Base-by-base conservation (phyloP, 2,113 vertebrate species). In the Cariama cristata region DNA sequence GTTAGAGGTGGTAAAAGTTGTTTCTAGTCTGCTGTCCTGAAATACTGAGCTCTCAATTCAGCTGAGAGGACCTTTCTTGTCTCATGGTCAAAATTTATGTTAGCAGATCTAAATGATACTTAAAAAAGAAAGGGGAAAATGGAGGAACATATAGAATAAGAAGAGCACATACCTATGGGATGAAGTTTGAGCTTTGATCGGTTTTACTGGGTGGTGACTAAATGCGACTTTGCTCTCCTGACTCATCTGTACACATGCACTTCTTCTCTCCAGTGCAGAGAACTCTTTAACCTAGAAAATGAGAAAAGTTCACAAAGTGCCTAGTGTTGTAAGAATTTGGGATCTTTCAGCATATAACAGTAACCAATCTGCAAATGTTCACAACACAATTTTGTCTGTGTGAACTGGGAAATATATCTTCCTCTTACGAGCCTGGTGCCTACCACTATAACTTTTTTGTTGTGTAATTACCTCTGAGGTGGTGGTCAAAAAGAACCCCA, bases 181-280 rank as follows among this genome's bases (percentile, higher is more conserved):
- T 88, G 40, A 68, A 81, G 21, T 64, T 33, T 71, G 44, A 47
- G 13, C 7, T 77, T 79, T 49, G 12, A 64, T 38, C 14, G 30
- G 5, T 49, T 84, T 71, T 6, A 3, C 20, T 62, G 13, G 0
- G 0, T 59, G n/a, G 14, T 82, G 32, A 19, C 19, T 52, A 94
- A 30, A 60, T 20, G 20, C 20, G 55, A 17, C 7, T 49, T 83
- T 79, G 18, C 27, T 62, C 6, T 45, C 7, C 22, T 84, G 14
- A 33, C 32, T 63, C 0, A 0, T 38, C 47, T 52, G 14, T 67
- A 19, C 7, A 1, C 7, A 47, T 2, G 3, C 13, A 18, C 3
- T 67, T 66, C 22, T 79, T 52, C 14, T 33, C 11, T 11, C 10
- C 24, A 44, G 10, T 35, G 35, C 30, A 68, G 38, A 55, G 20